These are phyloP conservation scores for Sigmodon hispidus DNA, from an alignment of 2,113 vertebrate genomes.

Conservation along the genomic window DNA sequence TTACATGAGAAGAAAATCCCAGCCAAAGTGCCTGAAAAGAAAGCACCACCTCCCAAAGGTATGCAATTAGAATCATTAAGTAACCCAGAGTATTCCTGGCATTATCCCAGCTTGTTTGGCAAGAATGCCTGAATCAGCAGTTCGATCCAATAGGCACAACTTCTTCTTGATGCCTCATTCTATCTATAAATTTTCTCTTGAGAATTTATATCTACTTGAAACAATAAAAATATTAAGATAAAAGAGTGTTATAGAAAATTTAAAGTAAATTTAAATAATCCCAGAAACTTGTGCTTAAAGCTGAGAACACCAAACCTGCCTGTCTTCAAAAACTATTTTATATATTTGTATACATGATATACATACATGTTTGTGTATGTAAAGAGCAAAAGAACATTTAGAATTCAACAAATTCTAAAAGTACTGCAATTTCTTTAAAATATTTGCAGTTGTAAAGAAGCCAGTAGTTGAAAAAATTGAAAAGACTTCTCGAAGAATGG, in stretches of 20 bases:
- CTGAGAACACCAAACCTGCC: slow-evolving; percentile 41
- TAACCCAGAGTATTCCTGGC: background rate
- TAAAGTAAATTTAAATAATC: slow-evolving; percentile 47
- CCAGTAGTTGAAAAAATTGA: slow-evolving; percentile 88
- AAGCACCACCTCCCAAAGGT: slow-evolving; percentile 88
- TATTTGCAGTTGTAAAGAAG: slow-evolving; percentile 88
- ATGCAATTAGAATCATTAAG: slow-evolving; percentile 69
- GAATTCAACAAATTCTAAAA: slow-evolving; percentile 63
- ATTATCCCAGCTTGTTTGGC: slow-evolving; percentile 62
- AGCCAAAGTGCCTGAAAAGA: slow-evolving; percentile 81
- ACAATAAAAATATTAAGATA: slow-evolving; percentile 7
- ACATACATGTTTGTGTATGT: background rate
- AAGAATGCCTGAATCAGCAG: slow-evolving; percentile 37
- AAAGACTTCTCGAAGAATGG: slow-evolving; percentile 82
- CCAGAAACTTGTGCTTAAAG: slow-evolving; percentile 23
- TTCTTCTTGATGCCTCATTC: slow-evolving; percentile 74
- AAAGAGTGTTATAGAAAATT: slow-evolving; percentile 26
- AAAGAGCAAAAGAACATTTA: background rate
- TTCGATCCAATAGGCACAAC: slow-evolving; percentile 80
- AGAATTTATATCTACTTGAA: slow-evolving; percentile 20
- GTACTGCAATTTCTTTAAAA: slow-evolving; percentile 84
- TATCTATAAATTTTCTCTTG: slow-evolving; percentile 31
- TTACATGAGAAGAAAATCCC: slow-evolving; percentile 83
- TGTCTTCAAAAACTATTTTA: slow-evolving; percentile 21
- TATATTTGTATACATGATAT: background rate